Evolutionary conservation across 2,888 invertebrate species (phyloP), one percentile per base, ranked within the genome.

Genomic region (Macaria liturata): DNA sequence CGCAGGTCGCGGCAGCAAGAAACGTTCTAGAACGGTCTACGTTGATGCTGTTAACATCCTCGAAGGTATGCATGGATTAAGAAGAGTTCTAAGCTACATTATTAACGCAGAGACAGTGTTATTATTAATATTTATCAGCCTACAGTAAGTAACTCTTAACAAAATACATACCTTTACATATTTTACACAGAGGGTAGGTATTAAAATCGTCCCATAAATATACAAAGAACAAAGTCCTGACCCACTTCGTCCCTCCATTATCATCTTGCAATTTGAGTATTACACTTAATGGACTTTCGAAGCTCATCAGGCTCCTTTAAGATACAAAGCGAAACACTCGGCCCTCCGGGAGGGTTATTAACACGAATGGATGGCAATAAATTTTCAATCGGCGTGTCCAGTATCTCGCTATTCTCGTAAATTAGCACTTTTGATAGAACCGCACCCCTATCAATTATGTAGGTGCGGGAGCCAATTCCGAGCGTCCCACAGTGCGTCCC

Each of bases 1-100:
- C 99, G 9, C 99, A 99, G 93, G 98, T 99, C 94, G 96, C 97
- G 7, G 98, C 98, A 32, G 99, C 99, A 0, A 94, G 99, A 69
- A 97, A 98, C 76, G 97, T 99, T 60, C 93, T 99, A 30, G 99
- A 99, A 86, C 94, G 98, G 67, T 98, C 98, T 53, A 99, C 99
- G 37, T 97, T 98, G 93, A 97, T 99, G 95, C 94, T 99, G 49
- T 94, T 99, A 59, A 98, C 98, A 43, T 97, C 99, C 40, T 98
- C 98, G 68, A 99, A 99, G 94, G 97, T 96, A 86, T 9, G 42
- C 5, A 0, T 42, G 9, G 42, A 9, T 20, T 20, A 9, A n/a
- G 2, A 42, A 8, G 8, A n/a, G 42, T 42, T 42, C 4, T 5
- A n/a, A 9, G 9, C n/a, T 42, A 42, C 5, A 4, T 8, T 3